Base-by-base conservation (phyloP, 2,797 vertebrate species). In the Lycodopsis pacificus region DNA sequence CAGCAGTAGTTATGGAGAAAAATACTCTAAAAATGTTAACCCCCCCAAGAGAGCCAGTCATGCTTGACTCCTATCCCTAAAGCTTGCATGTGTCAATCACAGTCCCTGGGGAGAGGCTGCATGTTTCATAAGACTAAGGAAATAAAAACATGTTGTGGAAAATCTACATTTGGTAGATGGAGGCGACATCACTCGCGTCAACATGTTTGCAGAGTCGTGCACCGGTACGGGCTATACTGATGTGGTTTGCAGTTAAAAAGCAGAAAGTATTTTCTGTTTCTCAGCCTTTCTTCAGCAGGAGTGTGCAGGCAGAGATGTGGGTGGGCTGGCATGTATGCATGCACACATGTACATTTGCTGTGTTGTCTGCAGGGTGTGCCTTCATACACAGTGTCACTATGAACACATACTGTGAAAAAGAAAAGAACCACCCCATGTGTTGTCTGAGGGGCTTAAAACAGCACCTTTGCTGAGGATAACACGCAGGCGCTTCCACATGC, bases 61-160 rank as follows among this genome's bases (percentile, higher is more conserved):
- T 86, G 89, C 90, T 90, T 92, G 88, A 87, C 90, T 92, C 83
- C 83, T 73, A 90, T 91, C 87, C 91, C 86, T 82, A 87, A 93
- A 92, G 90, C 88, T 81, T 90, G 79, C 75, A 85, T 80, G 87
- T 94, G 92, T 93, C 92, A 94, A 89, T 93, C 91, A 91, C 58
- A 63, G 72, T 93, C 91, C 88, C 92, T 9, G 54, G 90, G 54
- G 89, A 91, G 82, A 85, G 53, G 81, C 85, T 83, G 78, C 71
- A 62, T 82, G 86, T 90, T 90, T 87, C 78, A 86, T 79, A 91
- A 90, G 84, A 90, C 84, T 83, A 84, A 77, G 71, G 89, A 92
- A 91, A 90, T 92, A 88, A 89, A 90, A 89, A 93, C 85, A 92
- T 88, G 86, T 88, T 89, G 89, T 80, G 83, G 79, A 91, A 93